These are phyloP conservation scores for Cromileptes altivelis DNA, from an alignment of 2,113 vertebrate species.

Conservation along the genomic window DNA sequence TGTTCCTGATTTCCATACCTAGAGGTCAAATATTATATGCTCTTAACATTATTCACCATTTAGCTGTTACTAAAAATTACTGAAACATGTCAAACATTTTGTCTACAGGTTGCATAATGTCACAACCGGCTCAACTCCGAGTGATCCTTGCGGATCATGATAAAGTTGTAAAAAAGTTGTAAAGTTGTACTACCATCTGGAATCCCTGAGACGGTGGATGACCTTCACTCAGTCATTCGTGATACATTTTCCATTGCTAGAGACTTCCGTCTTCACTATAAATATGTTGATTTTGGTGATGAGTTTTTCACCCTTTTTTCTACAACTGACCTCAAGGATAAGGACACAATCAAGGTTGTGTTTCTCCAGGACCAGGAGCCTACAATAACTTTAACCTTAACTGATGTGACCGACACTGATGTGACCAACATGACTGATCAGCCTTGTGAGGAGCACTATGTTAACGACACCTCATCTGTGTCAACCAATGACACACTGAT, in stretches of 20 bases:
- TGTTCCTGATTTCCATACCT: not conserved
- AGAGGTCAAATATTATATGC: conserved; percentile 2
- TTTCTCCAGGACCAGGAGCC: not conserved
- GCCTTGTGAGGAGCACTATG: not conserved
- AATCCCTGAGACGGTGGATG: conserved; percentile 1
- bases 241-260: not conserved
- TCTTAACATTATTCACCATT: no score
- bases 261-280: not conserved
- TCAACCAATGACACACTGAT: not conserved
- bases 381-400: not conserved
- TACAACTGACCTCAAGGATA: conserved; percentile 2
- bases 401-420: not conserved
- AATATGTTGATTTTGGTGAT: not conserved
- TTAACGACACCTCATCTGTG: not conserved
- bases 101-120: no score
- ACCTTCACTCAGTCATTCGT: not conserved
- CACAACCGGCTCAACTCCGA: no score
- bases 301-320: conserved; percentile 6
- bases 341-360: not conserved
- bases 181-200: conserved; percentile 2
- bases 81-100: no score
- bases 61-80: no score
- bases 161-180: no score
- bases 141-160: not conserved
- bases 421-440: not conserved